Base-by-base conservation (phyloP, 2,113 vertebrate genomes). In the Bucco capensis region DNA sequence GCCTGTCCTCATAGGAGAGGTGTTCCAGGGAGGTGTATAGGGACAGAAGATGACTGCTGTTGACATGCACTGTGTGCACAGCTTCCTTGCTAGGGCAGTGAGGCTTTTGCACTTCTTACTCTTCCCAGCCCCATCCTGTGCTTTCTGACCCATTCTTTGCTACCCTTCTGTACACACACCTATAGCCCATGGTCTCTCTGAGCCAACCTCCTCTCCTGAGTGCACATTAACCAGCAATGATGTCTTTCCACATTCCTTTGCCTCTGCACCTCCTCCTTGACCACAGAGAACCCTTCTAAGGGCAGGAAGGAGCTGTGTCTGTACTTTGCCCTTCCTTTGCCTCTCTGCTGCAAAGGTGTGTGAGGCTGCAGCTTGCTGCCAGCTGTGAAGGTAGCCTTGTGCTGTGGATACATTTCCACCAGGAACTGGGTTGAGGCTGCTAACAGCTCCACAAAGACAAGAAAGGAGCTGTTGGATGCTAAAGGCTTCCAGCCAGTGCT, bases 361-460 rank as follows among this genome's bases (percentile, higher is more conserved):
- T 1, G 1, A 93, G 53, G 88, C 47, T 74, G 79, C 49, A 25
- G 77, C 49, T 58, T 28, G 10, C 69, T 75, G 86, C 69, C 90
- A 96, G 35, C 80, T 89, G 76, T 60, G 82, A 86, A 89, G 53
- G 81, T 80, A 83, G 91, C 86, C 92, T 92, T 89, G 78, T 91
- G 87, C 80, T 94, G 56, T 37, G 88, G 69, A 70, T 93, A 78
- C 92, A 93, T 92, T 94, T 93, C 83, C 93, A 95, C 56, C 30
- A 92, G 83, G 65, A 91, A 88, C 6, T 83, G 75, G 86, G 70
- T 49, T 0, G 19, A 82, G 61, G 91, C 84, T 9, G 44, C 88
- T 96, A 96, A 92, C 46, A 92, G 69, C 89, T 94, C 94, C 88
- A 86, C 86, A 90, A 84, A 97, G 90, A 87, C 89, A 89, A 82